Evolutionary conservation across 2,888 invertebrate species (phyloP), one percentile per base, ranked within the genome.

Genomic region (Morpho helenor): DNA sequence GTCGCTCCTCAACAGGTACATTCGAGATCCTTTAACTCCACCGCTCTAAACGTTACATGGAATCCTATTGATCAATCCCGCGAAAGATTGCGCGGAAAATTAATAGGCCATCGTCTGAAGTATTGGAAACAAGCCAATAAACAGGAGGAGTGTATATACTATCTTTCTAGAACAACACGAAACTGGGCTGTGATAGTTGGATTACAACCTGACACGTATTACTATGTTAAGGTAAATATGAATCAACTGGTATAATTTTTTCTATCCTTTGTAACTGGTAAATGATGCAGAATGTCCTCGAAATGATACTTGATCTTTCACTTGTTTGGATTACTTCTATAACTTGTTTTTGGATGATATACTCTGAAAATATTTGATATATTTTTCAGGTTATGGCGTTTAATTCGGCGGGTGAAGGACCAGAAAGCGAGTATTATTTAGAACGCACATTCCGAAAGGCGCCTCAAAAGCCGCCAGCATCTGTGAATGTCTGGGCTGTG

Each of bases 321-420:
- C 31, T 31, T 31, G 31, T 5, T 31, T 31, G 3, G 31, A 31
- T 31, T 31, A 3, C 31, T 31, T 31, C 5, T 31, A 31, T 31
- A 31, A 31, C 31, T 1, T 31, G 31, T 31, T 31, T 31, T 31
- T 1, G 3, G 4, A 31, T 31, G 4, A 31, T 31, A 31, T 31
- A 2, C 5, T 31, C 31, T 31, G 2, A 31, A 43, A 42, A 3
- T 23, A 46, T 46, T 31, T 16, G 16, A 50, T 45, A 5, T 52
- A 39, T 46, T 49, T 66, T 65, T 7, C 57, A 90, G 90, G 90
- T 97, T 2, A 98, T 98, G 97, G 98, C 97, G 0, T 98, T 97
- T 75, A 99, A 99, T 88, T 94, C 96, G 0, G 99, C 98, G 4
- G 99, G 99, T 2, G 98, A 98, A 82, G 98, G 98, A 4, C 97